Evolutionary conservation across 2,113 vertebrate genomes (phyloP).

Genomic region (Rhinogobius similis): DNA sequence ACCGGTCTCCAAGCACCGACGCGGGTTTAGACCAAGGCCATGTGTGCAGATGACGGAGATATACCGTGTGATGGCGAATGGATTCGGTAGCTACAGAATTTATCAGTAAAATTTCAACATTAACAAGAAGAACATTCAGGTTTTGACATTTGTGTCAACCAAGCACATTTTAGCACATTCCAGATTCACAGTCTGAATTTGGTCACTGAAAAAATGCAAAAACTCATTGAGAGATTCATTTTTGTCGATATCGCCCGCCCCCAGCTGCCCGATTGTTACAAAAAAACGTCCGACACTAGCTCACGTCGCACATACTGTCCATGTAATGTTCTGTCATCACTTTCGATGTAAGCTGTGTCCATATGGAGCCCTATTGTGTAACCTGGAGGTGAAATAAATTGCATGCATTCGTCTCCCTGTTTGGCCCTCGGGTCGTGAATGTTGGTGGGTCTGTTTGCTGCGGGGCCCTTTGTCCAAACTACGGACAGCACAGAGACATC

Average conservation of each 20-base stretch:
- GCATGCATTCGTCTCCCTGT: not conserved
- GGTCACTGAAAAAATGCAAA: too few species aligned
- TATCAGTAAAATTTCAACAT: not conserved
- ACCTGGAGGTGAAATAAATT: not conserved
- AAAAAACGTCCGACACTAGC: too few species aligned
- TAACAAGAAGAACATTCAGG: too few species aligned
- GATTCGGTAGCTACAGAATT: not conserved
- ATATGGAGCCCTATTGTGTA: not conserved
- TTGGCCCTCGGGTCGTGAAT: not conserved
- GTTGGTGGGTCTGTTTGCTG: too few species aligned
- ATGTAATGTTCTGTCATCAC: not conserved
- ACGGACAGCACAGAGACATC: not conserved
- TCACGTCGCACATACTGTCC: too few species aligned
- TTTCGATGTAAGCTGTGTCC: not conserved
- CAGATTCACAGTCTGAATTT: too few species aligned
- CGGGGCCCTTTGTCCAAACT: not conserved
- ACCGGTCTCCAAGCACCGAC: conserved; percentile 13
- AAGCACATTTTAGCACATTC: too few species aligned
- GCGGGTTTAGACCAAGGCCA: not conserved
- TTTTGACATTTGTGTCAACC: too few species aligned
- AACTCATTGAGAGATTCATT: too few species aligned
- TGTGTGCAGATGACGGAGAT: not conserved
- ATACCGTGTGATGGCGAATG: not conserved
- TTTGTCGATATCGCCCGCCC: too few species aligned
- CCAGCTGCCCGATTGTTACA: too few species aligned